Conservation (phyloP, 2,797 vertebrate species). For the Thamnophis elegans region DNA sequence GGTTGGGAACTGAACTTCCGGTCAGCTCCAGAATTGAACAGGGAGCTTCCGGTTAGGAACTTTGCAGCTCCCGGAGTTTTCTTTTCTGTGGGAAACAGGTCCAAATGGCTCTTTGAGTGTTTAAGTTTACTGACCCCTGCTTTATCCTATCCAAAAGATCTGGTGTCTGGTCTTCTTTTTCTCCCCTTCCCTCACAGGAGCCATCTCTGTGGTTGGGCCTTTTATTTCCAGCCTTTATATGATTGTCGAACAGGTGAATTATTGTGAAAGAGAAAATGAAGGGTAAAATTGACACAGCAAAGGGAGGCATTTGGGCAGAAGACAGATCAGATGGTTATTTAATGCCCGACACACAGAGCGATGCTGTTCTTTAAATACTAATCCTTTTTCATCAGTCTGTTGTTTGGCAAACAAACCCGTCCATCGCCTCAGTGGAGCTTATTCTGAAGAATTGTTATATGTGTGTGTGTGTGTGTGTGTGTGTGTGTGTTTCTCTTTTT, state of each 20-base stretch:
- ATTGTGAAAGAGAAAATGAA: not conserved
- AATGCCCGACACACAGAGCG: not conserved
- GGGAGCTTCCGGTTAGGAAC: too few relatives aligned
- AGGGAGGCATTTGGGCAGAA: not conserved
- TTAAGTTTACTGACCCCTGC: accelerated
- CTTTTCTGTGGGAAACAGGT: too few relatives aligned
- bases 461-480: too few relatives aligned
- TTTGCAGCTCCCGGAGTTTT: too few relatives aligned
- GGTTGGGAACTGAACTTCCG: too few relatives aligned
- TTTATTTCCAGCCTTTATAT: not conserved
- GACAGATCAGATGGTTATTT: not conserved
- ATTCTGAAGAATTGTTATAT: not conserved
- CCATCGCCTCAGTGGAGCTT: not conserved
- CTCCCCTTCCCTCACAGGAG: not conserved
- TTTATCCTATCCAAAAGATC: not conserved
- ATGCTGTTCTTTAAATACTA: not conserved
- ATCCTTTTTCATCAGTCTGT: not conserved
- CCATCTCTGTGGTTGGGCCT: not conserved
- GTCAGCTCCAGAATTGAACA: too few relatives aligned
- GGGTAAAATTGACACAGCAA: not conserved
- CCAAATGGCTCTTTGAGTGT: too few relatives aligned
- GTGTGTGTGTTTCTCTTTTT: not conserved
- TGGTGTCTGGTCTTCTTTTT: not conserved
- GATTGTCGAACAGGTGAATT: not conserved
- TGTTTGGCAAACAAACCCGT: not conserved